Evolutionary conservation across 2,113 vertebrate genomes (phyloP).

Genomic region (Petrocephalus zakoni): DNA sequence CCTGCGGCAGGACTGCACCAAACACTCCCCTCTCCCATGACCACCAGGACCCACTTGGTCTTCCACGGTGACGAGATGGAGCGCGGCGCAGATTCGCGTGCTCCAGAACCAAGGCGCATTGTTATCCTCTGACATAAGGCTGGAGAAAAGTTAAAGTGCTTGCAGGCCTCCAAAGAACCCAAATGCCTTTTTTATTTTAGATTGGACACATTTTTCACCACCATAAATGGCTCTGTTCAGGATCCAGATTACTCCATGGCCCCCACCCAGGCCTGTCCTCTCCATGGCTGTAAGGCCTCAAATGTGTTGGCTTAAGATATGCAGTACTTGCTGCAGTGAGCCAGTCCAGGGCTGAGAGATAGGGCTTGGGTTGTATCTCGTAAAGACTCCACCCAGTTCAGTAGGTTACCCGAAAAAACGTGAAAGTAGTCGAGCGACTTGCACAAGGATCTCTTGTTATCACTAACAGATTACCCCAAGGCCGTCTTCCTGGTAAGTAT

Average conservation of each 20-base stretch:
- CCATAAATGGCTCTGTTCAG: slow-evolving; percentile 43
- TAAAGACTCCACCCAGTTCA: background rate
- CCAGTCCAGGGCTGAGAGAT: background rate
- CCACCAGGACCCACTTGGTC: background rate
- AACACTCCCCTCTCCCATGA: background rate
- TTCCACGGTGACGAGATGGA: background rate
- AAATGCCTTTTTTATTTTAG: slow-evolving; percentile 29
- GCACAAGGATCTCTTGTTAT: background rate
- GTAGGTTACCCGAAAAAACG: background rate
- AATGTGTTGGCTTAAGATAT: slow-evolving; percentile 31
- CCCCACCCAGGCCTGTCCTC: slow-evolving; percentile 22
- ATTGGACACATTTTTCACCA: slow-evolving; percentile 20
- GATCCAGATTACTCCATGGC: slow-evolving; percentile 32
- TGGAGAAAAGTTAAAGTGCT: slow-evolving; percentile 22
- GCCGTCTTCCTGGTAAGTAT: background rate
- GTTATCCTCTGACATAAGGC: slow-evolving; percentile 41
- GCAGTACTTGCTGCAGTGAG: background rate
- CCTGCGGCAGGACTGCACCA: background rate
- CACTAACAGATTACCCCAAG: background rate
- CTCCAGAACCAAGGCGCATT: slow-evolving; percentile 34
- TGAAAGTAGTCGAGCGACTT: background rate
- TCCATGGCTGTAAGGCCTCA: slow-evolving; percentile 32
- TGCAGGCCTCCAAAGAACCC: slow-evolving; percentile 25
- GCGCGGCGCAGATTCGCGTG: background rate
- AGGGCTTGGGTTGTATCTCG: background rate